phyloP scores from a whole-genome alignment of 2,888 invertebrate species.

The Orthonychiurus folsomi region DNA sequence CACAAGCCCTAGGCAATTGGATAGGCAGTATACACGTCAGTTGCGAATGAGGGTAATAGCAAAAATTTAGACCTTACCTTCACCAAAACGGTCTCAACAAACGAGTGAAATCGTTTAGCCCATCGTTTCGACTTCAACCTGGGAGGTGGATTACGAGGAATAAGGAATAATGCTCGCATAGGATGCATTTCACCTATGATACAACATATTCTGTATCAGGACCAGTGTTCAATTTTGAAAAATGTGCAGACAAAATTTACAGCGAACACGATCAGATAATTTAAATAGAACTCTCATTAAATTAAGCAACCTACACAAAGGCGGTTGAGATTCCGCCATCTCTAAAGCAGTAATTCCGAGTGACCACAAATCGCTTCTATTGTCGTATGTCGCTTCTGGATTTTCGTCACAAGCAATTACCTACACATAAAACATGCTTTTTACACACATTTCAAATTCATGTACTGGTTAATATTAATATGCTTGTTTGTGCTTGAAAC shows the following conservation, averaged over 20 bases:
- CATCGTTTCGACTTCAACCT: slow-evolving; percentile 92
- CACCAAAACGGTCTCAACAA: slow-evolving; percentile 92
- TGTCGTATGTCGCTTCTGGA: slow-evolving; percentile 98
- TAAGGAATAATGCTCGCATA: slow-evolving; percentile 96
- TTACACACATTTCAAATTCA: not conserved
- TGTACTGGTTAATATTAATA: slow-evolving; percentile 1
- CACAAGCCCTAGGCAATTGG: too few relatives aligned
- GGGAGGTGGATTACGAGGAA: slow-evolving; percentile 96
- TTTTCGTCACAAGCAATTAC: slow-evolving; percentile 99
- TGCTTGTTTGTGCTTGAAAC: slow-evolving; percentile 71
- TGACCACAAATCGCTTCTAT: slow-evolving; percentile 85
- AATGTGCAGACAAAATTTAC: not conserved
- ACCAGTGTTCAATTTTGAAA: not conserved
- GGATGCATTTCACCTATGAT: slow-evolving; percentile 54
- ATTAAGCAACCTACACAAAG: slow-evolving; percentile 97
- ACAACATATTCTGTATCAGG: slow-evolving; percentile 7
- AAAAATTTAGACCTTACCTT: slow-evolving; percentile 32
- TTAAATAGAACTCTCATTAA: slow-evolving; percentile 7
- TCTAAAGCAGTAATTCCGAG: slow-evolving; percentile 95
- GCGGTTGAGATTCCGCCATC: slow-evolving; percentile 99
- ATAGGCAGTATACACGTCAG: too few relatives aligned
- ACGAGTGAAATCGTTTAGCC: slow-evolving; percentile 92
- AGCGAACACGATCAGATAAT: not conserved
- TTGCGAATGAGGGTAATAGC: not conserved
- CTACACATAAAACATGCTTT: slow-evolving; percentile 14